Evolutionary conservation across 2,888 invertebrate species (phyloP).

Genomic region (Anarsia innoxiella): DNA sequence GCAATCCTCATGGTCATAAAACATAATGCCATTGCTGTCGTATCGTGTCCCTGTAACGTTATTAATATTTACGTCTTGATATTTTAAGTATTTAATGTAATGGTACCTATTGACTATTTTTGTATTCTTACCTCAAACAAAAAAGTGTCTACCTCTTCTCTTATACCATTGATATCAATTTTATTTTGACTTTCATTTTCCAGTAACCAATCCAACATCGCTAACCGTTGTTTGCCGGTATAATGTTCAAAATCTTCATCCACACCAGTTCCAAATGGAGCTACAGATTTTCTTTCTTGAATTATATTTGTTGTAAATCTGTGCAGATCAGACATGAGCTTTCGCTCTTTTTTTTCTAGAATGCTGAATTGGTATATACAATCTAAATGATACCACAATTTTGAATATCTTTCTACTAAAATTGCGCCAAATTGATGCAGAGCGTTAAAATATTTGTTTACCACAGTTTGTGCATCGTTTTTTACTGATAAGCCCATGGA

Average conservation of each 20-base stretch:
- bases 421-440: conserved; percentile 34
- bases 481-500: conserved; percentile 72
- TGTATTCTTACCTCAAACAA: conserved; percentile 73
- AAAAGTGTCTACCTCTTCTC: conserved; percentile 80
- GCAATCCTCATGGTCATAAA: conserved; percentile 42
- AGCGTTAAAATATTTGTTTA: conserved; percentile 49
- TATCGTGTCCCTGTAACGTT: conserved; percentile 50
- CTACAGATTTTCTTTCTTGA: conserved; percentile 23
- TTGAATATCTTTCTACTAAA: conserved; percentile 3
- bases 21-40: conserved; percentile 36
- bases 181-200: conserved; percentile 66
- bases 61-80: too few species aligned
- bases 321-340: conserved; percentile 53
- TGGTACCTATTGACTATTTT: neutral
- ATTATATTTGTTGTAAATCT: conserved; percentile 62
- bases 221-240: conserved; percentile 57
- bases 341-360: conserved; percentile 6
- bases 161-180: conserved; percentile 71
- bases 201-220: conserved; percentile 77
- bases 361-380: conserved; percentile 6
- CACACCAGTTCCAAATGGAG: neutral
- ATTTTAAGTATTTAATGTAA: neutral
- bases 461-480: conserved; percentile 25
- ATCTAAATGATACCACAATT: conserved; percentile 9
- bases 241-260: conserved; percentile 16